These are phyloP conservation scores for Papilio demoleus DNA, from an alignment of 2,888 invertebrate genomes.

Conservation along the genomic window DNA sequence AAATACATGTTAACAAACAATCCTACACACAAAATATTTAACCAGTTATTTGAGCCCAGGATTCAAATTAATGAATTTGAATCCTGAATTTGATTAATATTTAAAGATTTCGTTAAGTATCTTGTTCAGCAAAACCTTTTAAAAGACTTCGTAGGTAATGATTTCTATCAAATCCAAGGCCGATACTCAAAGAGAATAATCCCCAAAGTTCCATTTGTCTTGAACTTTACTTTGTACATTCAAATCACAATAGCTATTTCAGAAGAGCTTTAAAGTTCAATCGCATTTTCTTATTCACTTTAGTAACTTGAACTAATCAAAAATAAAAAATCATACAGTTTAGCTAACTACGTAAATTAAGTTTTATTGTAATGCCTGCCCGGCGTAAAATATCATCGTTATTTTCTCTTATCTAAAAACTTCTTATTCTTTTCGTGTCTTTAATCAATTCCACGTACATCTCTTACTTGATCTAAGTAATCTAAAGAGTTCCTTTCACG, in stretches of 20 bases:
- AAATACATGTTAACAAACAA: too few relatives aligned
- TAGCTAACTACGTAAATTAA: too few relatives aligned
- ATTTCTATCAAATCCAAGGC: slow-evolving; percentile 4
- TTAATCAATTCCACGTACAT: too few relatives aligned
- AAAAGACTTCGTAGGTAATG: neutral
- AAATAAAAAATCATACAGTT: neutral
- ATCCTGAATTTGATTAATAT: too few relatives aligned
- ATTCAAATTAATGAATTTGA: neutral
- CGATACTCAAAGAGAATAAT: slow-evolving; percentile 12
- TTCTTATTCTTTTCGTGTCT: too few relatives aligned
- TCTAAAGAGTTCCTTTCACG: too few relatives aligned
- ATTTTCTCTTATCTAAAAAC: too few relatives aligned
- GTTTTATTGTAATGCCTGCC: too few relatives aligned
- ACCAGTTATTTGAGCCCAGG: neutral
- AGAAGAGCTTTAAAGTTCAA: slow-evolving; percentile 9
- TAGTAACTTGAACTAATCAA: neutral
- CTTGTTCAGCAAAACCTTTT: slow-evolving; percentile 12
- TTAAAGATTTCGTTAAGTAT: too few relatives aligned
- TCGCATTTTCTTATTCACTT: neutral
- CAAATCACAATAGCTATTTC: slow-evolving; percentile 10
- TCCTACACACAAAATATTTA: too few relatives aligned
- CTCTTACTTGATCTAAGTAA: too few relatives aligned
- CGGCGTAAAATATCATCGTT: too few relatives aligned
- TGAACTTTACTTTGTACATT: slow-evolving; percentile 17
- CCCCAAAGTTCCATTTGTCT: neutral